Percentiles rank a stretch among this genome's conserved stretches.
phyloP scores from a whole-genome alignment of 2,113 vertebrate genomes.

The Xenopus tropicalis region UCB_Xtro_10.0 CM004447.2:71509001-71509500 shows the following conservation, averaged over 20 bases:
- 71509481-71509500: background rate
- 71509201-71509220: too few species aligned
- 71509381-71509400: conserved; percentile 36
- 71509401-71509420: conserved; percentile 21
- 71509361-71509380: conserved; percentile 17
- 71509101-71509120: too few species aligned
- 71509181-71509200: too few species aligned
- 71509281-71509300: conserved; percentile 13
- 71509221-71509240: too few species aligned
- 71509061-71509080: too few species aligned
- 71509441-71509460: conserved; percentile 6
- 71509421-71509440: conserved; percentile 28
- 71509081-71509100: too few species aligned
- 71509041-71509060: too few species aligned
- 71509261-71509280: conserved; percentile 25
- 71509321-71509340: conserved; percentile 26
- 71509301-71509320: conserved; percentile 21
- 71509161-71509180: too few species aligned
- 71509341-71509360: conserved; percentile 29
- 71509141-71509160: too few species aligned
- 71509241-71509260: background rate
- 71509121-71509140: too few species aligned
- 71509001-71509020: too few species aligned
- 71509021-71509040: too few species aligned
- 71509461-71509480: conserved; percentile 24